Conservation (phyloP, 2,797 vertebrate genomes). For the Champsocephalus gunnari region DNA sequence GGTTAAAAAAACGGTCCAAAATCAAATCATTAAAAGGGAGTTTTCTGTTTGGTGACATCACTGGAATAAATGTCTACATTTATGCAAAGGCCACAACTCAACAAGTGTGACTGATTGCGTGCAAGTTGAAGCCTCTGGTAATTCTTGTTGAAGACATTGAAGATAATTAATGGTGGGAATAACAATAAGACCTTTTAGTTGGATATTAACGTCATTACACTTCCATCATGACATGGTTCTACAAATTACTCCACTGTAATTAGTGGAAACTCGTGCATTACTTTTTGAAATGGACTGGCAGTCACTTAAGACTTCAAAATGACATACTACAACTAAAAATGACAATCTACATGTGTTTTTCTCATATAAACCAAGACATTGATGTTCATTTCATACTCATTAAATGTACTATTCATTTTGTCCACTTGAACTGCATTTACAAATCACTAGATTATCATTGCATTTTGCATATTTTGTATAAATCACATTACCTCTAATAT, state of each 20-base stretch:
- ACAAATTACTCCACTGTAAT: neutral
- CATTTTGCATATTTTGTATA: neutral
- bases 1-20: constrained; percentile 29
- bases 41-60: constrained; percentile 44
- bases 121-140: neutral
- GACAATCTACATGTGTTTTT: neutral
- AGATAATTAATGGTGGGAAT: neutral
- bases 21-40: constrained; percentile 26
- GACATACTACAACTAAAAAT: neutral
- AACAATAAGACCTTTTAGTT: neutral
- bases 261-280: neutral
- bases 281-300: neutral
- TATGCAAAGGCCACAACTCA: constrained; percentile 22
- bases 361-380: neutral
- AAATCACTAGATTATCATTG: neutral
- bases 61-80: constrained; percentile 44
- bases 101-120: constrained; percentile 4
- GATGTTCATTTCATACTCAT: neutral
- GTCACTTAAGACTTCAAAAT: neutral
- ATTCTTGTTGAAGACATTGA: constrained; percentile 6
- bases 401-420: neutral
- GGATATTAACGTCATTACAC: neutral
- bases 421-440: neutral
- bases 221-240: neutral
- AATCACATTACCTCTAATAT: neutral